Percentiles rank a stretch among this genome's conserved stretches.
These are phyloP conservation scores for Tympanuchus pallidicinctus DNA, from an alignment of 2,113 vertebrate genomes.

Conservation along the genomic window DNA sequence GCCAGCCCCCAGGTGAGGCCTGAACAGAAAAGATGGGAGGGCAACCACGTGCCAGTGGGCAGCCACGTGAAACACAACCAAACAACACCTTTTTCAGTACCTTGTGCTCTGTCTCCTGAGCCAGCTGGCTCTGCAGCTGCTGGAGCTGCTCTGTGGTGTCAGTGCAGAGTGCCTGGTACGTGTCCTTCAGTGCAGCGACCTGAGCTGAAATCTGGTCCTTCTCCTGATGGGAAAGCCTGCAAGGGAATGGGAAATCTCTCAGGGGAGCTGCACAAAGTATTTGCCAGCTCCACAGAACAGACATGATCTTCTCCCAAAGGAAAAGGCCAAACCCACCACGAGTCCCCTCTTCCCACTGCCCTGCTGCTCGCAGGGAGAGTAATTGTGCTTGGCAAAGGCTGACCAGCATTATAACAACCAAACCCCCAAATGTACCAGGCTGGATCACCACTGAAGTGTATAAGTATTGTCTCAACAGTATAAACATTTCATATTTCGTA, in stretches of 20 bases:
- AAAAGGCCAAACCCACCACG: not conserved
- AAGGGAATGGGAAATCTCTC: not conserved
- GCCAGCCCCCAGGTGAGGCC: conserved; percentile 32
- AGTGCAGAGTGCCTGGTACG: conserved; percentile 88
- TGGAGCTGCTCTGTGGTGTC: conserved; percentile 88
- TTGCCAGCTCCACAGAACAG: not conserved
- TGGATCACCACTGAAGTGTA: not conserved
- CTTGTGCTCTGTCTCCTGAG: conserved; percentile 93
- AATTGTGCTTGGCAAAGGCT: not conserved
- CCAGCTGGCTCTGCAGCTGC: conserved; percentile 91
- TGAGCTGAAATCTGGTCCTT: conserved; percentile 86
- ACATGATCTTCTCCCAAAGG: rapidly evolving
- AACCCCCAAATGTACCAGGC: rapidly evolving
- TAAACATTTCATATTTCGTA: not conserved
- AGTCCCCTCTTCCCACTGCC: not conserved
- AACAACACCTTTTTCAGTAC: conserved; percentile 76
- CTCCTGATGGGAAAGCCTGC: conserved; percentile 89
- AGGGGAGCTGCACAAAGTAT: not conserved
- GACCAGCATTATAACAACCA: rapidly evolving
- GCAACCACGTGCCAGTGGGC: conserved; percentile 32
- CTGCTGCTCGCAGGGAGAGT: not conserved
- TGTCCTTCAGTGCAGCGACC: conserved; percentile 82
- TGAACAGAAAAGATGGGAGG: conserved; percentile 16
- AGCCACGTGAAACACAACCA: not conserved
- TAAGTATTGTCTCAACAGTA: not conserved